Percentiles rank a stretch among this genome's conserved stretches.
Conservation (phyloP, 2,797 vertebrate species). For the Oreonectes daqikongensis region DNA sequence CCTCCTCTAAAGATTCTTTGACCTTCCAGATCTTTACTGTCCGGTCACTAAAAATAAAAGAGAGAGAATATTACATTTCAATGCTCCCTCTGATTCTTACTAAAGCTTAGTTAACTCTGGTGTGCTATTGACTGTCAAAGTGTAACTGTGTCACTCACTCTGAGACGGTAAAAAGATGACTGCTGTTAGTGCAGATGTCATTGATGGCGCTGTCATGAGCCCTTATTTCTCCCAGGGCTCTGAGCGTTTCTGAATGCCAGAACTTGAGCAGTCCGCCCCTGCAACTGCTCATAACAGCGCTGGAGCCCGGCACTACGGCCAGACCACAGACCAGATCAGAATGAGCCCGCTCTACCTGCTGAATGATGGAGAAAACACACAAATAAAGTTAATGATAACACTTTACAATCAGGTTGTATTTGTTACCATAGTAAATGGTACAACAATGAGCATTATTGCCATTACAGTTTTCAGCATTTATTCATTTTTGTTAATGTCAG, state of each 20-base stretch:
- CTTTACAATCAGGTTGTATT: too few species aligned
- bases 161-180: constrained; percentile 91
- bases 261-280: constrained; percentile 89
- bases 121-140: not conserved
- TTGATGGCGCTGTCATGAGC: constrained; percentile 94
- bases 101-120: not conserved
- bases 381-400: not conserved
- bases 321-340: constrained; percentile 91
- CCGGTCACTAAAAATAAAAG: constrained; percentile 82
- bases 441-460: too few species aligned
- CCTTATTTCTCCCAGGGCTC: constrained; percentile 83
- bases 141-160: constrained; percentile 84
- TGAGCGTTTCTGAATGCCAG: constrained; percentile 86
- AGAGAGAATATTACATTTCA: not conserved
- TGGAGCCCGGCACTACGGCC: constrained; percentile 81
- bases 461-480: too few species aligned
- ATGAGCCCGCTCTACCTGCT: constrained; percentile 88
- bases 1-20: constrained; percentile 82
- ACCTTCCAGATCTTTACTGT: constrained; percentile 96
- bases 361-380: constrained; percentile 44
- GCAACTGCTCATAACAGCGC: constrained; percentile 87
- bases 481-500: too few species aligned
- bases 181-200: constrained; percentile 88
- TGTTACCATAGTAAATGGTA: too few species aligned
- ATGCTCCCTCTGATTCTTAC: not conserved